A percentile compares a stretch with the other conserved stretches of the same genome.
phyloP scores from a whole-genome alignment of 2,888 invertebrate species.

The Eupeodes luniger region DNA sequence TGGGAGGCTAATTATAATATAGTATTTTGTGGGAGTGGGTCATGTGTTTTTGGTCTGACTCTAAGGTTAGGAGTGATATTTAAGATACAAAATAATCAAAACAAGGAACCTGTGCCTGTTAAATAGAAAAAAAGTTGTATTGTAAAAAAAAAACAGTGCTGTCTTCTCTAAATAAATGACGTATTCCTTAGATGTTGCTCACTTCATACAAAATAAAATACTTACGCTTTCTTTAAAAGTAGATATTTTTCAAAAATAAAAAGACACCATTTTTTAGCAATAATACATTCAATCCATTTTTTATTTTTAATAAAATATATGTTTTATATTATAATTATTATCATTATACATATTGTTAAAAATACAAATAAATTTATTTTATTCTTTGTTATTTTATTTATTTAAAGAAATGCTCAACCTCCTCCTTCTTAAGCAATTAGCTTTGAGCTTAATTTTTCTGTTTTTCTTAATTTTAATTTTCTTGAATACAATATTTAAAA shows the following conservation, averaged over 20 bases:
- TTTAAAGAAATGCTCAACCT: not conserved
- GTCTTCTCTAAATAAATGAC: no score
- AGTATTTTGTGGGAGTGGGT: no score
- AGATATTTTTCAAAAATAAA: not conserved
- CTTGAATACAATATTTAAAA: not conserved
- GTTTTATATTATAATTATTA: slow-evolving; percentile 7
- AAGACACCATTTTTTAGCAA: not conserved
- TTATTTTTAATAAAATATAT: slow-evolving; percentile 15
- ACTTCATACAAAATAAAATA: no score
- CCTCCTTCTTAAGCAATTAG: not conserved
- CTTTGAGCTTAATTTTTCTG: not conserved
- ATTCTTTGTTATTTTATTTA: not conserved
- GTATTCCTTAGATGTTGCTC: no score
- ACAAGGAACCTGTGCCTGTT: no score
- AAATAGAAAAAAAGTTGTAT: no score
- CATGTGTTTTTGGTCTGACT: no score
- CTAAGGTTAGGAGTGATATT: no score
- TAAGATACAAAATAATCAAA: no score
- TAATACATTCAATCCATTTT: slow-evolving; percentile 2
- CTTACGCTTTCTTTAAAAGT: no score
- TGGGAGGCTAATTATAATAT: no score
- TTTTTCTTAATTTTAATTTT: not conserved
- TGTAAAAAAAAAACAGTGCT: no score
- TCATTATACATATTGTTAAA: slow-evolving; percentile 8
- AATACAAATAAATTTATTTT: not conserved